Evolutionary conservation across 2,888 invertebrate species (phyloP).

Genomic region (Rotaria magnacalcarata): DNA sequence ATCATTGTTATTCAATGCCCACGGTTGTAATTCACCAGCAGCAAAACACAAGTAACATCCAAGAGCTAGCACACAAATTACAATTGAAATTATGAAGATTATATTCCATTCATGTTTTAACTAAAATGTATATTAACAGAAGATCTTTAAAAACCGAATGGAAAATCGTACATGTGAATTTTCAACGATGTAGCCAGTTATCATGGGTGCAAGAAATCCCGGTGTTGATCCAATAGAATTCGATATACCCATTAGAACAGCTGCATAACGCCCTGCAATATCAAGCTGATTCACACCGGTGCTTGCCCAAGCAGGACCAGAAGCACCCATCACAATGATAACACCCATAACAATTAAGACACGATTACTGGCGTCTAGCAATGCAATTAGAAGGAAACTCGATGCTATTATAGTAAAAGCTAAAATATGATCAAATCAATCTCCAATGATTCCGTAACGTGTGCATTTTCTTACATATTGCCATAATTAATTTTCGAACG

Average conservation of each 20-base stretch:
- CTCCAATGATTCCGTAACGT: background rate
- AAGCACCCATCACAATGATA: slow-evolving; percentile 80
- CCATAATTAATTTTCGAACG: slow-evolving; percentile 68
- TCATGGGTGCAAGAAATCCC: slow-evolving; percentile 79
- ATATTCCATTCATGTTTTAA: slow-evolving; percentile 43
- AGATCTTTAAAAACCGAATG: background rate
- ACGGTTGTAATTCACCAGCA: slow-evolving; percentile 35
- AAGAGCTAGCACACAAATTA: slow-evolving; percentile 35
- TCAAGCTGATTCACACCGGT: slow-evolving; percentile 71
- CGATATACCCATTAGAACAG: slow-evolving; percentile 82
- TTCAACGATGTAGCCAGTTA: slow-evolving; percentile 74
- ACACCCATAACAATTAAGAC: slow-evolving; percentile 69
- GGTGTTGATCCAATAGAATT: slow-evolving; percentile 85
- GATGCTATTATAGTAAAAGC: slow-evolving; percentile 74
- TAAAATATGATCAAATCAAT: slow-evolving; percentile 49
- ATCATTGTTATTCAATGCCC: background rate
- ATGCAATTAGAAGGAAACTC: slow-evolving; percentile 60
- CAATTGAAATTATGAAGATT: slow-evolving; percentile 28
- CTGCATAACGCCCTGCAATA: slow-evolving; percentile 77
- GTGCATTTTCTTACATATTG: slow-evolving; percentile 43
- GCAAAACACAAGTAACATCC: slow-evolving; percentile 33
- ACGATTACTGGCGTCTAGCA: slow-evolving; percentile 54
- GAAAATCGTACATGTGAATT: slow-evolving; percentile 65
- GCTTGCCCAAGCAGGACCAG: slow-evolving; percentile 84
- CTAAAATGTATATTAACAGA: background rate